Conservation (phyloP, 92 coral and sea anemone genomes). For the Porites evermanni region DNA sequence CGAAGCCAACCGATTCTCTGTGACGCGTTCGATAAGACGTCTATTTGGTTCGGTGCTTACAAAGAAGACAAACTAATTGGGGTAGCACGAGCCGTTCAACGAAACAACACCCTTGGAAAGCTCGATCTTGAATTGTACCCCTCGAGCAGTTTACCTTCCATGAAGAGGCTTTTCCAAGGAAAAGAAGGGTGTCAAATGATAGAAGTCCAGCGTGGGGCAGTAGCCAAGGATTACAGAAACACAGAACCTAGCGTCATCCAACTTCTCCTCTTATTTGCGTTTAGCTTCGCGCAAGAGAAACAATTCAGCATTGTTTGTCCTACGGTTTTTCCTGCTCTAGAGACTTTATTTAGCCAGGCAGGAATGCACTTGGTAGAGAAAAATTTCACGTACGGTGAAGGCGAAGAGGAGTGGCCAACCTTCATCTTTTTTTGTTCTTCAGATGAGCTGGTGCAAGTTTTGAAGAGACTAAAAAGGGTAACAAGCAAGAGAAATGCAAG, state of each 20-base stretch:
- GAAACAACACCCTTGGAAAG: constrained; percentile 60
- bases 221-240: constrained; percentile 49
- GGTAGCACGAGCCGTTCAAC: constrained; percentile 63
- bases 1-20: constrained; percentile 57
- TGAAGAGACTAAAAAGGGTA: constrained; percentile 37
- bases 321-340: constrained; percentile 62
- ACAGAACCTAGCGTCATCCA: constrained; percentile 49
- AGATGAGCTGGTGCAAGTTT: constrained; percentile 26
- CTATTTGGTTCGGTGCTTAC: constrained; percentile 70
- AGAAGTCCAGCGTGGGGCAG: constrained; percentile 69
- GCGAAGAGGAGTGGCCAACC: constrained; percentile 59
- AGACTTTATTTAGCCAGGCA: constrained; percentile 65
- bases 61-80: constrained; percentile 44
- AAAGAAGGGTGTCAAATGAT: constrained; percentile 28
- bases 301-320: constrained; percentile 60
- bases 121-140: constrained; percentile 66
- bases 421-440: constrained; percentile 59
- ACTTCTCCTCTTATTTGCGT: constrained; percentile 40
- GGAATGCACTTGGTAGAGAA: constrained; percentile 58
- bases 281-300: constrained; percentile 56
- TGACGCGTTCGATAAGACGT: constrained; percentile 60
- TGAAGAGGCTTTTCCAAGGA: constrained; percentile 39
- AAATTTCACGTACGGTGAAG: constrained; percentile 69
- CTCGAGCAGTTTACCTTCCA: constrained; percentile 53
- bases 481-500: constrained; percentile 33